These are phyloP conservation scores for Turritopsis dohrnii DNA, from an alignment of 30 jellyfish, hydroid and myxozoan genomes.

Conservation along the genomic window DNA sequence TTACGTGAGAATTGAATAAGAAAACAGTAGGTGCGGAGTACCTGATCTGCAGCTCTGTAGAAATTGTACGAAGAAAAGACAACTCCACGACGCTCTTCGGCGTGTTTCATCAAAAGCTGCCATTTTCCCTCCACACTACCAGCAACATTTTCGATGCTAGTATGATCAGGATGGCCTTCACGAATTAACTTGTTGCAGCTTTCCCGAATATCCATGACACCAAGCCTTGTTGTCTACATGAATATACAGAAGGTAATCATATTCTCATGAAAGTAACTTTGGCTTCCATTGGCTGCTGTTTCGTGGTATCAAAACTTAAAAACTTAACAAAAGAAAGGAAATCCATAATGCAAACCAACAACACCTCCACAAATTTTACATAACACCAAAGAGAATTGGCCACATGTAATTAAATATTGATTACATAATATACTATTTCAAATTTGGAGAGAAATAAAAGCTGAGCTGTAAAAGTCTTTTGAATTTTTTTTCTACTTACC, in stretches of 20 bases:
- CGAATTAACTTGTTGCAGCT: conserved; percentile 44
- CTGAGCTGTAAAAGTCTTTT: too few species aligned
- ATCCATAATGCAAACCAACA: not conserved
- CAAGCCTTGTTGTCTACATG: conserved; percentile 78
- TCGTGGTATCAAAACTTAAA: not conserved
- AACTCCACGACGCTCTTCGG: conserved; percentile 82
- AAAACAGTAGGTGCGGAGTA: not conserved
- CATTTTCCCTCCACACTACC: conserved; percentile 66
- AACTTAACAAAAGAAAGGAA: not conserved
- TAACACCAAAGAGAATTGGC: not conserved
- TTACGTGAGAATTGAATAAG: too few species aligned
- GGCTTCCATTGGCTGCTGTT: not conserved
- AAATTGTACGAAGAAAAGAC: conserved; percentile 84
- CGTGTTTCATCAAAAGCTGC: conserved; percentile 74
- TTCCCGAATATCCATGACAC: conserved; percentile 74
- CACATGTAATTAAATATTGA: not conserved
- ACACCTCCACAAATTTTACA: not conserved
- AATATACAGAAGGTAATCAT: not conserved
- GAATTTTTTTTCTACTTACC: conserved; percentile 44
- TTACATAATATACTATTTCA: not conserved
- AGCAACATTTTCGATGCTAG: conserved; percentile 48
- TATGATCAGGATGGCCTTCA: conserved; percentile 64
- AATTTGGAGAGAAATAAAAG: too few species aligned
- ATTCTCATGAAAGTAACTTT: not conserved
- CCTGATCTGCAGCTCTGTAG: conserved; percentile 94